A percentile compares a stretch with the other conserved stretches of the same genome.
Evolutionary conservation across 2,888 invertebrate species (phyloP).

Genomic region (Plagodis pulveraria): DNA sequence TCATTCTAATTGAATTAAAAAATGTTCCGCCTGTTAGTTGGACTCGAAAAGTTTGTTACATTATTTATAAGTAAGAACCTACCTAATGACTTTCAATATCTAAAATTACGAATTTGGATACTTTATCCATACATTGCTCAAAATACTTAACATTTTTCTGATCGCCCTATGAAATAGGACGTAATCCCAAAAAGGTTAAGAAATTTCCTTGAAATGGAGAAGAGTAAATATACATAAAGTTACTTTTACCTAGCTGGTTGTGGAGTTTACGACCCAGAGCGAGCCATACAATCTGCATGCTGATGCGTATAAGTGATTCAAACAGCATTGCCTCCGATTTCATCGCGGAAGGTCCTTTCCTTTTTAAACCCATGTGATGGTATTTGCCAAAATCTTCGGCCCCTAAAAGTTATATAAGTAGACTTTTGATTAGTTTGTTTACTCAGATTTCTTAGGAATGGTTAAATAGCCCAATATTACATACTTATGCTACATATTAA

Average conservation of each 20-base stretch:
- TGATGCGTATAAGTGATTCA: constrained; percentile 77
- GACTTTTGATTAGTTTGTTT: not conserved
- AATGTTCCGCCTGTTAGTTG: no score
- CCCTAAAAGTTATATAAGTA: constrained; percentile 38
- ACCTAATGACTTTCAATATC: no score
- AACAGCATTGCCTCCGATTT: constrained; percentile 81
- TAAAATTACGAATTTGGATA: no score
- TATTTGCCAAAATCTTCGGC: constrained; percentile 66
- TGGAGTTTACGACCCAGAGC: constrained; percentile 80
- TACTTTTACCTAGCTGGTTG: constrained; percentile 76
- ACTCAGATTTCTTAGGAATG: no score
- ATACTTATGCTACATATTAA: no score
- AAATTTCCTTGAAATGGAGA: not conserved
- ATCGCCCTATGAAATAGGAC: no score
- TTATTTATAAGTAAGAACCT: no score
- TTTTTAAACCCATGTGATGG: constrained; percentile 79
- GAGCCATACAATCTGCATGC: constrained; percentile 84
- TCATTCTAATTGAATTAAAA: no score
- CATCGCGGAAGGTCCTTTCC: constrained; percentile 71
- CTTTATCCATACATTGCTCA: no score
- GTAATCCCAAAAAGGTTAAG: not conserved
- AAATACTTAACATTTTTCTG: no score
- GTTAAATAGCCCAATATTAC: no score
- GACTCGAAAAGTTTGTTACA: no score
- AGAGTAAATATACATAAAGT: not conserved